Conservation (phyloP, 1,140 invertebrate genomes). For the Aleiodes sp. region DNA sequence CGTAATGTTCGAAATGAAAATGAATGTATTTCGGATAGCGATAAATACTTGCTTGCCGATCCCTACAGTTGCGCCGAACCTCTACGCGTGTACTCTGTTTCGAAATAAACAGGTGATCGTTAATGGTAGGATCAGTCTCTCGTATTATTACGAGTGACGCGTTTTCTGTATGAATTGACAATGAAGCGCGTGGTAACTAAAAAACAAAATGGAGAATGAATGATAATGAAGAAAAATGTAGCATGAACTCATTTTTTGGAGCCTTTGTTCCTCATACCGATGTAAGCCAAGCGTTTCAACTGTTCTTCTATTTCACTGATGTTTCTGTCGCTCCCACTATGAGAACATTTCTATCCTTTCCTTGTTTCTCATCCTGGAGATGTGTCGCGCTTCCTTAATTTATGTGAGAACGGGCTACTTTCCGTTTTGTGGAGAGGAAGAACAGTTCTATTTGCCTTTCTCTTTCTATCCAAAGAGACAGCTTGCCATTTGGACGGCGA, state of each 20-base stretch:
- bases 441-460: not conserved
- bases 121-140: conserved; percentile 48
- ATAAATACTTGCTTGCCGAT: conserved; percentile 61
- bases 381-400: conserved; percentile 52
- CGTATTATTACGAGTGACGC: conserved; percentile 23
- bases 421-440: conserved; percentile 50
- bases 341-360: conserved; percentile 13
- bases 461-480: conserved; percentile 39
- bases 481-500: conserved; percentile 42
- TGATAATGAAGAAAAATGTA: not conserved
- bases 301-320: conserved; percentile 16
- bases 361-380: conserved; percentile 49
- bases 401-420: conserved; percentile 57
- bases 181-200: too few species aligned
- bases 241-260: too few species aligned
- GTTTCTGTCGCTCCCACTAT: conserved; percentile 20
- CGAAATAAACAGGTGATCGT: conserved; percentile 59
- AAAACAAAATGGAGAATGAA: not conserved
- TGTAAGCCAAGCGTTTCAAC: conserved; percentile 14
- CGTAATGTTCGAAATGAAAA: conserved; percentile 66
- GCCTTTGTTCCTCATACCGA: too few species aligned
- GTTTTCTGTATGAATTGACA: too few species aligned
- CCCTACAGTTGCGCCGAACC: conserved; percentile 41
- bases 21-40: conserved; percentile 67
- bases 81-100: conserved; percentile 9